These are phyloP conservation scores for Rhombomys opimus DNA, from an alignment of 2,113 vertebrate genomes.

Conservation along the genomic window DNA sequence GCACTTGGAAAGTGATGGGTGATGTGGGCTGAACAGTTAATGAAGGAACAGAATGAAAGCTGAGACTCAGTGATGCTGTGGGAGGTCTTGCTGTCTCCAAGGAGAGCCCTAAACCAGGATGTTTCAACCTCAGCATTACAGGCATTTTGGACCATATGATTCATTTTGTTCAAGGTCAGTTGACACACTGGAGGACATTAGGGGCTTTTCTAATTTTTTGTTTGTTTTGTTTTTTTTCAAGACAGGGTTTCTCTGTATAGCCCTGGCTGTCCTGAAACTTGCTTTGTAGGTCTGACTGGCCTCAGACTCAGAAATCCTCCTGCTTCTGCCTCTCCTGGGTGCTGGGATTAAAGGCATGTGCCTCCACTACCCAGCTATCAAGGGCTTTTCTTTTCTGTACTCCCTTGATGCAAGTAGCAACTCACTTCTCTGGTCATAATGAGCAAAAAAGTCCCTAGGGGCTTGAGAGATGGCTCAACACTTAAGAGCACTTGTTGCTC, in stretches of 20 bases:
- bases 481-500: background rate
- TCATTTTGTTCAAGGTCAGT: too few relatives aligned
- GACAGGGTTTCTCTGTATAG: background rate
- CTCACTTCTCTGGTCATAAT: background rate
- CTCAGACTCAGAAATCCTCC: background rate
- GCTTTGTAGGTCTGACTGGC: background rate
- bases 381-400: background rate
- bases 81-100: background rate
- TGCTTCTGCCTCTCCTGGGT: background rate
- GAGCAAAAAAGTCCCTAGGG: background rate
- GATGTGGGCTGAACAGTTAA: background rate
- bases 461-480: background rate
- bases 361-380: background rate
- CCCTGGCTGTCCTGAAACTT: background rate
- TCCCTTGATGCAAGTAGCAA: background rate
- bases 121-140: background rate
- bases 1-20: rapidly evolving
- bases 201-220: background rate
- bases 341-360: background rate
- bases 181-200: background rate
- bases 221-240: background rate
- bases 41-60: background rate
- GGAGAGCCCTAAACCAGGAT: background rate
- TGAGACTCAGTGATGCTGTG: background rate
- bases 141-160: background rate